A percentile compares a stretch with the other conserved stretches of the same genome.
Evolutionary conservation across 2,888 invertebrate genomes (phyloP).

Genomic region (Drosophila putrida): DNA sequence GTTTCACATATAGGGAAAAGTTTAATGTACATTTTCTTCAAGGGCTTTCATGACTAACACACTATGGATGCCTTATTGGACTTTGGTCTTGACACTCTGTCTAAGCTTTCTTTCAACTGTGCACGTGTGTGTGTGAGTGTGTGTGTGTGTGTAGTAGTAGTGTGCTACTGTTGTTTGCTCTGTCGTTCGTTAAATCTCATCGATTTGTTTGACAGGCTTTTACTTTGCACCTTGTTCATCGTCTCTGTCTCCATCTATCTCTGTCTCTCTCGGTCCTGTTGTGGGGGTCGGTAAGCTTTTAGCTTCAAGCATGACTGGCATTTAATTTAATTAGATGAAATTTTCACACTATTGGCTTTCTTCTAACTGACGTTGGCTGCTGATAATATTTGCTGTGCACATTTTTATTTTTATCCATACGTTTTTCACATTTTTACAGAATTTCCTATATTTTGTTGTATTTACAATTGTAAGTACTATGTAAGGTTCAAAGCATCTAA

Average conservation of each 20-base stretch:
- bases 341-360: conserved; percentile 71
- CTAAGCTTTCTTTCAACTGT: conserved; percentile 23
- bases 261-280: conserved; percentile 2
- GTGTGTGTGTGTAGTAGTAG: not conserved
- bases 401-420: not conserved
- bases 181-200: conserved; percentile 53
- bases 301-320: conserved; percentile 68
- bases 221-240: conserved; percentile 45
- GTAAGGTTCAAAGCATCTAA: not conserved
- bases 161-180: conserved; percentile 29
- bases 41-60: conserved; percentile 38
- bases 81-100: conserved; percentile 24
- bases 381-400: conserved; percentile 30
- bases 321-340: conserved; percentile 75
- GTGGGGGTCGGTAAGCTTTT: conserved; percentile 23
- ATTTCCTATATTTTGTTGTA: conserved; percentile 20
- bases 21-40: conserved; percentile 6
- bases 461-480: not conserved
- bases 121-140: not conserved
- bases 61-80: conserved; percentile 23
- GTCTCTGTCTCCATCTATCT: conserved; percentile 9
- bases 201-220: conserved; percentile 77
- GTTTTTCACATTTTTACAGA: conserved; percentile 18
- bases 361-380: conserved; percentile 22
- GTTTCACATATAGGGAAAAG: not conserved